A percentile compares a stretch with the other conserved stretches of the same genome.
Evolutionary conservation across 2,113 vertebrate species (phyloP).

Genomic region (Pygoscelis antarcticus): DNA sequence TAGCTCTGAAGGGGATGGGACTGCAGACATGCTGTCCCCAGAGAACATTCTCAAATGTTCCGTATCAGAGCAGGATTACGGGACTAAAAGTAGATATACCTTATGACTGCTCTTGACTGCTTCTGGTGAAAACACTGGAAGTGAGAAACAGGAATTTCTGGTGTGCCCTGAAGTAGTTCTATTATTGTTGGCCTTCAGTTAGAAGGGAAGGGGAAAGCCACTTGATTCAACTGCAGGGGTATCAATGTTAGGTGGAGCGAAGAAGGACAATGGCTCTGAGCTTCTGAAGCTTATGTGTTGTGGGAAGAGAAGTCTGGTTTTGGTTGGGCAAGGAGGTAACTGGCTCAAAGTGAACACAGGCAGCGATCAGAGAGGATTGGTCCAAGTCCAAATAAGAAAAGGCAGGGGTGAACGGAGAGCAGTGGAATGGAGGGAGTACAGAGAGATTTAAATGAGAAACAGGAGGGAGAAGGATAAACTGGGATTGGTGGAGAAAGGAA

Average conservation of each 20-base stretch:
- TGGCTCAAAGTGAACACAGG: not conserved
- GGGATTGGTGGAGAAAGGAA: not conserved
- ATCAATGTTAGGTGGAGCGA: not conserved
- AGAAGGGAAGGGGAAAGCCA: not conserved
- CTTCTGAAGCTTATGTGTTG: not conserved
- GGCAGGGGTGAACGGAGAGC: not conserved
- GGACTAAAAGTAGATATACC: not conserved
- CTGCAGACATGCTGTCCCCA: not conserved
- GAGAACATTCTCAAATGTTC: not conserved
- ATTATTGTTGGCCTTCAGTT: not conserved
- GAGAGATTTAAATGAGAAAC: not conserved
- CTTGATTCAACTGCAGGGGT: not conserved
- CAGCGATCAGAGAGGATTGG: not conserved
- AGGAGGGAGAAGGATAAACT: not conserved
- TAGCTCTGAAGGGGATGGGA: not conserved
- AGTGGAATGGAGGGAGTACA: not conserved
- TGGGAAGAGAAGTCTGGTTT: not conserved
- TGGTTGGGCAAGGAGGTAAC: not conserved
- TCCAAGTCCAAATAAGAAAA: not conserved
- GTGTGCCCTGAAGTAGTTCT: not conserved
- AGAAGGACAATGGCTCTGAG: not conserved
- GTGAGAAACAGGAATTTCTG: not conserved
- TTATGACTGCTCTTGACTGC: not conserved
- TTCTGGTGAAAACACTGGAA: not conserved
- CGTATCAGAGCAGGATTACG: not conserved